Percentiles rank a stretch among this genome's conserved stretches.
These are phyloP conservation scores for Sphaerophoria taeniata DNA, from an alignment of 2,888 invertebrate genomes.

Conservation along the genomic window DNA sequence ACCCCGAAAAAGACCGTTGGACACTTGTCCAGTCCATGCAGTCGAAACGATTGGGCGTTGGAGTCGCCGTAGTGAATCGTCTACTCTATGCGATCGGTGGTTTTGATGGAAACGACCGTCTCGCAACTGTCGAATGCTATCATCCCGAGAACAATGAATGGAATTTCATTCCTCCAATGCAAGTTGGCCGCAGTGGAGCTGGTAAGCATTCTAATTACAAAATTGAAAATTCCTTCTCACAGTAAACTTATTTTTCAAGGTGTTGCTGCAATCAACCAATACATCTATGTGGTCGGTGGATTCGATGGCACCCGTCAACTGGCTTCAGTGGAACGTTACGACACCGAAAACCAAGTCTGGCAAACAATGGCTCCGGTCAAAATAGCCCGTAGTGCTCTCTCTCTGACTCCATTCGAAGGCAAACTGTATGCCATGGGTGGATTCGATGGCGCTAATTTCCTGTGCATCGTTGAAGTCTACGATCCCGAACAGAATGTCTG, in stretches of 20 bases:
- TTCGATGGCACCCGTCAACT: conserved; percentile 94
- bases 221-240: background rate
- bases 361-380: conserved; percentile 89
- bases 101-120: conserved; percentile 91
- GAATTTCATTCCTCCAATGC: conserved; percentile 92
- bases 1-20: conserved; percentile 94
- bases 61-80: conserved; percentile 91
- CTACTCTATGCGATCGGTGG: conserved; percentile 93
- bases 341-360: conserved; percentile 93
- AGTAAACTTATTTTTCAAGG: conserved; percentile 82
- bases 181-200: conserved; percentile 91
- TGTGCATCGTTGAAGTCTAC: conserved; percentile 94
- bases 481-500: conserved; percentile 90
- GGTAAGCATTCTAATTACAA: conserved; percentile 83
- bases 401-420: conserved; percentile 92
- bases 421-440: conserved; percentile 96
- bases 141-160: conserved; percentile 96
- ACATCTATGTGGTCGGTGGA: conserved; percentile 97
- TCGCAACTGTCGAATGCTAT: conserved; percentile 93
- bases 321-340: conserved; percentile 92
- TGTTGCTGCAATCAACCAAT: conserved; percentile 92
- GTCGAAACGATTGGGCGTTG: conserved; percentile 90
- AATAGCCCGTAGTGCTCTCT: conserved; percentile 93
- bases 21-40: conserved; percentile 89
- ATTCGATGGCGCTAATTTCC: conserved; percentile 93